Evolutionary conservation across 2,888 invertebrate genomes (phyloP).

Genomic region (Dorcus parallelipipedus): DNA sequence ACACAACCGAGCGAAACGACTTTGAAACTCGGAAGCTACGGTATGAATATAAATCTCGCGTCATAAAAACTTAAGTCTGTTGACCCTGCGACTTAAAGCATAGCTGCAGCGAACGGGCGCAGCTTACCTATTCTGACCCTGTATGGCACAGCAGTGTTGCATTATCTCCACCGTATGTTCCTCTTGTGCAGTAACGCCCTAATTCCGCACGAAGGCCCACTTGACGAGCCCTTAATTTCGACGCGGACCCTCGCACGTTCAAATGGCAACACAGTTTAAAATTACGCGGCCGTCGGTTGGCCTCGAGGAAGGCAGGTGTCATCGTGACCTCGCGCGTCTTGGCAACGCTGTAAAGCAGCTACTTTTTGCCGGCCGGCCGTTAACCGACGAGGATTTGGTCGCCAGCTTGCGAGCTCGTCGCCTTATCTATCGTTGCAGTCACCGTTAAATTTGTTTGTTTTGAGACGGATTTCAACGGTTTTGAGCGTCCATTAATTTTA

Average conservation of each 20-base stretch:
- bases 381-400: background rate
- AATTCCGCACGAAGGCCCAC: background rate
- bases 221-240: background rate
- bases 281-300: background rate
- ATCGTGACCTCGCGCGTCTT: slow-evolving; percentile 15
- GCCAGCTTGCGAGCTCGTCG: background rate
- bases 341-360: slow-evolving; percentile 13
- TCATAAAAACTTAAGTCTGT: background rate
- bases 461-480: no score
- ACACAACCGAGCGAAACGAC: no score
- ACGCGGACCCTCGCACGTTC: background rate
- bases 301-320: slow-evolving; percentile 17
- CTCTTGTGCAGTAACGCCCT: background rate
- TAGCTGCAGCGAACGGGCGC: background rate
- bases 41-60: background rate
- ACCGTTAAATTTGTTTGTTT: background rate
- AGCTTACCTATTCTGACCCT: background rate
- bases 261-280: background rate
- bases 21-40: background rate
- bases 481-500: no score
- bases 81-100: background rate
- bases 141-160: background rate
- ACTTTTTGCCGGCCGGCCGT: background rate
- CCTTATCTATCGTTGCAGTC: background rate
- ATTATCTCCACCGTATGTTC: background rate